phyloP scores from a whole-genome alignment of 2,113 vertebrate species.

The Rousettus leschenaultii region DNA sequence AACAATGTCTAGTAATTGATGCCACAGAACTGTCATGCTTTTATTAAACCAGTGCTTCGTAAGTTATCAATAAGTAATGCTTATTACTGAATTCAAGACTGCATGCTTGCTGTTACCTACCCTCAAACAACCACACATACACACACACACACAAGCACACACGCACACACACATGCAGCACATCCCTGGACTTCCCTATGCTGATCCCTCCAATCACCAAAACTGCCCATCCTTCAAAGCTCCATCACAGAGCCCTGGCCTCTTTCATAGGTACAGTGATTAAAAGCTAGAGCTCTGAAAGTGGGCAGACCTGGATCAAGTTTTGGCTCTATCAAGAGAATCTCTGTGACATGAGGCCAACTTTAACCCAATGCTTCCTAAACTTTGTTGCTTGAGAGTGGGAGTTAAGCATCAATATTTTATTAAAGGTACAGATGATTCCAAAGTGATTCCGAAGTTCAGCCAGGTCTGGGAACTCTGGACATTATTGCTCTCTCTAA shows the following conservation, averaged over 20 bases:
- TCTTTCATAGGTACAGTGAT: neutral
- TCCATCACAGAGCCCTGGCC: neutral
- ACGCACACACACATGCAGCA: neutral
- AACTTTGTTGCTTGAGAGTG: neutral
- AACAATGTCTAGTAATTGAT: neutral
- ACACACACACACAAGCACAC: too few relatives aligned
- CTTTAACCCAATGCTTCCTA: neutral
- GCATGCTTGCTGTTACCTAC: neutral
- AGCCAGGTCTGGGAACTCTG: neutral
- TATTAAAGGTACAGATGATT: neutral
- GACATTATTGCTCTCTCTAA: neutral
- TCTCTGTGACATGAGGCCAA: neutral
- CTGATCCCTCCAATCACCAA: neutral
- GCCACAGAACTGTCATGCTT: neutral
- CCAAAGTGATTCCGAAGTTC: neutral
- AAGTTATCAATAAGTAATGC: neutral
- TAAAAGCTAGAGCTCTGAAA: neutral
- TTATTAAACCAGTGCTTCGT: neutral
- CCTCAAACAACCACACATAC: neutral
- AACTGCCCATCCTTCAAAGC: neutral
- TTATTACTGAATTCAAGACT: neutral
- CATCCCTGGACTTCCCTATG: rapidly evolving
- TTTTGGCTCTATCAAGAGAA: neutral
- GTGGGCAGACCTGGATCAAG: neutral
- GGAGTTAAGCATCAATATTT: neutral